phyloP scores from a whole-genome alignment of 2,113 vertebrate genomes.

The Poeciliopsis prolifica region DNA sequence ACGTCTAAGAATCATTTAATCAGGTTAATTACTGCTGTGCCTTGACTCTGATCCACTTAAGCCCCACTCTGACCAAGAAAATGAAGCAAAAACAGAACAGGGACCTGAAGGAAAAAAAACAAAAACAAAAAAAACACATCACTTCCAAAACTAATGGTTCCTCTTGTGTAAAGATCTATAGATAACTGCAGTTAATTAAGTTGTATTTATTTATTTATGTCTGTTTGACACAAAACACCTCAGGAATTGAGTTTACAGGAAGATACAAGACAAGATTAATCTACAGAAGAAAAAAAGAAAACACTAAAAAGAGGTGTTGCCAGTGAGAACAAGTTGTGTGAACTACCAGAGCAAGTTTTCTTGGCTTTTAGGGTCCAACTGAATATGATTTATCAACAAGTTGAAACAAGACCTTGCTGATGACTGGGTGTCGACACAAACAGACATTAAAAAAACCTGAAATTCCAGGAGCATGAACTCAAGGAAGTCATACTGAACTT shows the following conservation, averaged over 20 bases:
- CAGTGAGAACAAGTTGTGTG: constrained; percentile 12
- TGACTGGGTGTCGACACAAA: constrained; percentile 51
- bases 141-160: not conserved
- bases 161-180: no score
- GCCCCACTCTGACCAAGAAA: constrained; percentile 20
- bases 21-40: constrained; percentile 68
- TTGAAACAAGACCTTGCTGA: constrained; percentile 62
- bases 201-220: not conserved
- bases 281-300: not conserved
- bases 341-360: constrained; percentile 25
- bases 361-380: constrained; percentile 25
- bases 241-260: not conserved
- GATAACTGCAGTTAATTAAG: not conserved
- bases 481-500: constrained; percentile 19
- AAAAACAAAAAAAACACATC: no score
- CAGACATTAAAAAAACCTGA: constrained; percentile 62
- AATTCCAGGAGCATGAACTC: constrained; percentile 59
- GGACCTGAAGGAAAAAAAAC: no score
- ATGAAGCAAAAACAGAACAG: not conserved
- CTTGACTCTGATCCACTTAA: constrained; percentile 58
- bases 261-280: not conserved
- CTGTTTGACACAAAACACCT: not conserved
- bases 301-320: not conserved
- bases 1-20: constrained; percentile 75
- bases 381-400: constrained; percentile 61